Conservation (phyloP, 2,888 invertebrate species). For the Candidula unifasciata region DNA sequence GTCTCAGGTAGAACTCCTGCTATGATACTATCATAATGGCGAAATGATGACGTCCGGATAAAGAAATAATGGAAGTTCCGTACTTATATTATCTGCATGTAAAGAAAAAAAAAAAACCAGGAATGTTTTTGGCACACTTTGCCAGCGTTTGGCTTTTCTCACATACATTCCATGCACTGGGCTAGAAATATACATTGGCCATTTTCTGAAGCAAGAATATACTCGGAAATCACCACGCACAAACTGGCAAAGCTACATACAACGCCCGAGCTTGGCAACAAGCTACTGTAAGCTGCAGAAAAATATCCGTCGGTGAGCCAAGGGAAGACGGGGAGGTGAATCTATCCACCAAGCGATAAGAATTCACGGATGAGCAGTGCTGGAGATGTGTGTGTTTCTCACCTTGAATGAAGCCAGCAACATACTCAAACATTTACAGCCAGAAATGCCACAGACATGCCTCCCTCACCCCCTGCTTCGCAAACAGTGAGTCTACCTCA, state of each 20-base stretch:
- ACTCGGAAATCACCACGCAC: neutral
- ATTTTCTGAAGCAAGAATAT: neutral
- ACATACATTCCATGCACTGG: neutral
- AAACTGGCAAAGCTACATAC: slow-evolving; percentile 2
- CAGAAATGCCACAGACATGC: neutral
- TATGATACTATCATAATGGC: neutral
- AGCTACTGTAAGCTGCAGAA: slow-evolving; percentile 27
- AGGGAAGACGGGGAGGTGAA: slow-evolving; percentile 28
- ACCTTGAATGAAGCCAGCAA: slow-evolving; percentile 5
- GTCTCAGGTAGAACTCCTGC: neutral
- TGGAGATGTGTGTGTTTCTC: slow-evolving; percentile 20
- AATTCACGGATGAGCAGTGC: neutral
- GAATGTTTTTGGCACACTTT: neutral
- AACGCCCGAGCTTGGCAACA: slow-evolving; percentile 32
- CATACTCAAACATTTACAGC: neutral
- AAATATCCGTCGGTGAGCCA: slow-evolving; percentile 26
- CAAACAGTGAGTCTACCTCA: too few species aligned
- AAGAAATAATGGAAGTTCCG: neutral
- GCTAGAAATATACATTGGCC: neutral
- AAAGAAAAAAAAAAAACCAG: neutral
- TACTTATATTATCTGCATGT: neutral
- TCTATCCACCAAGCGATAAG: slow-evolving; percentile 37
- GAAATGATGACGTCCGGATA: neutral
- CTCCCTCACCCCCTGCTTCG: neutral
- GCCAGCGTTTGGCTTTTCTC: neutral